These are phyloP conservation scores for Periophthalmus magnuspinnatus DNA, from an alignment of 2,797 vertebrate species.

Conservation along the genomic window DNA sequence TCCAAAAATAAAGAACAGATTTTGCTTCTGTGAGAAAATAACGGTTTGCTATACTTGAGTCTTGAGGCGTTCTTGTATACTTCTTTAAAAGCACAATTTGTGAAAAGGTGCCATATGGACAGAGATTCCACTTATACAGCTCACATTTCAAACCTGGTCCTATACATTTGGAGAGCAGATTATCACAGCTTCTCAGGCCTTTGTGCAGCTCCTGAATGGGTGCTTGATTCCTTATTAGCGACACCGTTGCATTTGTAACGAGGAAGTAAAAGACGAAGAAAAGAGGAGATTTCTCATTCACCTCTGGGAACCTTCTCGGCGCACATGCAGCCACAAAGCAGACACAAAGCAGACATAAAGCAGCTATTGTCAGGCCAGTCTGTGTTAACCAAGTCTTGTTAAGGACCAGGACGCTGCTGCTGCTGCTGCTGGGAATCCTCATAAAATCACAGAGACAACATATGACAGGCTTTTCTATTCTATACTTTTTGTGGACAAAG, in stretches of 20 bases:
- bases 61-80: constrained; percentile 1
- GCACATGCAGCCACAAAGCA: constrained; percentile 47
- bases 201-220: constrained; percentile 61
- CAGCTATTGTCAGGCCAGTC: constrained; percentile 70
- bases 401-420: constrained; percentile 51
- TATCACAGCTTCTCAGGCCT: constrained; percentile 69
- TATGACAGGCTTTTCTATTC: neutral
- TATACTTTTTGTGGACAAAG: neutral
- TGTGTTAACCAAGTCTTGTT: constrained; percentile 71
- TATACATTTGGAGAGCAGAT: constrained; percentile 64
- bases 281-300: constrained; percentile 74
- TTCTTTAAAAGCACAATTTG: constrained; percentile 34
- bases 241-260: constrained; percentile 64
- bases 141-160: constrained; percentile 59
- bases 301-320: constrained; percentile 64
- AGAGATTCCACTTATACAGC: constrained; percentile 47
- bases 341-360: constrained; percentile 66
- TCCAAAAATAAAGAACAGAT: constrained; percentile 13
- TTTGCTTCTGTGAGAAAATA: constrained; percentile 9
- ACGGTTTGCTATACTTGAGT: constrained; percentile 41
- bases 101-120: constrained; percentile 55
- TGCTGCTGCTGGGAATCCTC: constrained; percentile 41
- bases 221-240: constrained; percentile 62
- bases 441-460: neutral
- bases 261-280: constrained; percentile 68